Base-by-base conservation (phyloP, 1,140 invertebrate genomes). In the Brachionus koreanus region DNA sequence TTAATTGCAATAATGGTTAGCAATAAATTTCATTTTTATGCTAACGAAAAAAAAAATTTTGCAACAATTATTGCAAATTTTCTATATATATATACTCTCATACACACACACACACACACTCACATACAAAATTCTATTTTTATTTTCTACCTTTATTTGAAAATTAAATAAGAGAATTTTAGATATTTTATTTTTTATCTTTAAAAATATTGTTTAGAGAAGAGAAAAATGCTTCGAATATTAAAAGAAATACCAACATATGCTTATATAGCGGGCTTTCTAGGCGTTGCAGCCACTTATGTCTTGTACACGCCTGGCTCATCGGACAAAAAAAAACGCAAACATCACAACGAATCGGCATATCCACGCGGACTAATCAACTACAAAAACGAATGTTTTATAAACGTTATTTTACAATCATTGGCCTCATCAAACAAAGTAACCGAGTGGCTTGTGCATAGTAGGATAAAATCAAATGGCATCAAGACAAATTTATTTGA, bases 371-470 rank as follows among this genome's bases (percentile, higher is more conserved):
- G 49, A 10, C 49, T 79, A 10, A 79, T 79, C n/a, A 79, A 79
- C 57, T 79, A 79, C 33, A 79, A 79, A 65, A 79, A 79, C 16
- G 76, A 79, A 79, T 79, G 76, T 29, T 79, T 79, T 35, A 79
- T 79, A 42, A 79, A 79, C 19, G 76, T 79, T 5, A 79, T 79
- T 39, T 61, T 79, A 19, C 76, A 79, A 25, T 79, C 76, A 61
- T 39, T 79, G 49, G 76, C 76, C 9, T 57, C 76, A 37, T 79
- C 76, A 10, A 39, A 61, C 57, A 33, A 42, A 16, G 76, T 79
- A n/a, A 79, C 76, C 39, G 49, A 79, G 10, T 79, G 76, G 76
- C n/a, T 79, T 10, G 35, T 79, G 0, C n/a, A 42, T 16, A 79
- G 57, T 25, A 43, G 25, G 25, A 19, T 23, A 12, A 43, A 74